These are phyloP conservation scores for Chinchilla lanigera DNA, from an alignment of 2,113 vertebrate genomes.

Conservation along the genomic window DNA sequence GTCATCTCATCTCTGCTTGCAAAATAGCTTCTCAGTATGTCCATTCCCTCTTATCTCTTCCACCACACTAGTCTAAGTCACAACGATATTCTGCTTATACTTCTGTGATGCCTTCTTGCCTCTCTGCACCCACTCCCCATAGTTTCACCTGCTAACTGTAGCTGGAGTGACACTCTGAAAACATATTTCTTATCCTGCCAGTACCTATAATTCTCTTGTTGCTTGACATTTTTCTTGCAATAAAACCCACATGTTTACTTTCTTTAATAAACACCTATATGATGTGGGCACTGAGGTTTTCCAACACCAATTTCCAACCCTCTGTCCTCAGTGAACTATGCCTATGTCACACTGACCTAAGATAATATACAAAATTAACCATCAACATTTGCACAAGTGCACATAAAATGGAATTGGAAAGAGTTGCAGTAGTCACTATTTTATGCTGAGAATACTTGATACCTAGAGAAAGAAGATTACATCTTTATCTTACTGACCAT, in stretches of 20 bases:
- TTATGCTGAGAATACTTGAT: background rate
- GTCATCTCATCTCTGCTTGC: background rate
- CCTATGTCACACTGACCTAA: background rate
- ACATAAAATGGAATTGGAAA: background rate
- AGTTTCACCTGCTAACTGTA: background rate
- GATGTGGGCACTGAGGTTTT: background rate
- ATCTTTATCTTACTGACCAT: background rate
- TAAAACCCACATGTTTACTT: background rate
- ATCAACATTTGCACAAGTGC: background rate
- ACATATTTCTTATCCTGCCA: background rate
- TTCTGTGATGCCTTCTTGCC: background rate
- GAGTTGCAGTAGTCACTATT: background rate
- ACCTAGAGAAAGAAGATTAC: background rate
- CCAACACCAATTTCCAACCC: background rate
- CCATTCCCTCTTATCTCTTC: background rate
- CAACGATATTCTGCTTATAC: background rate
- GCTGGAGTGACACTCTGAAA: background rate
- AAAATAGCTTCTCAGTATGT: conserved; percentile 16
- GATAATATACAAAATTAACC: background rate
- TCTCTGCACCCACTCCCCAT: background rate
- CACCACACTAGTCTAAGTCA: background rate
- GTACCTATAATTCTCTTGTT: background rate
- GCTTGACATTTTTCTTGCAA: background rate
- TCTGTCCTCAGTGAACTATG: background rate
- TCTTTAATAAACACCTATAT: background rate